Evolutionary conservation across 2,888 invertebrate genomes (phyloP).

Genomic region (Mylabris sibirica): DNA sequence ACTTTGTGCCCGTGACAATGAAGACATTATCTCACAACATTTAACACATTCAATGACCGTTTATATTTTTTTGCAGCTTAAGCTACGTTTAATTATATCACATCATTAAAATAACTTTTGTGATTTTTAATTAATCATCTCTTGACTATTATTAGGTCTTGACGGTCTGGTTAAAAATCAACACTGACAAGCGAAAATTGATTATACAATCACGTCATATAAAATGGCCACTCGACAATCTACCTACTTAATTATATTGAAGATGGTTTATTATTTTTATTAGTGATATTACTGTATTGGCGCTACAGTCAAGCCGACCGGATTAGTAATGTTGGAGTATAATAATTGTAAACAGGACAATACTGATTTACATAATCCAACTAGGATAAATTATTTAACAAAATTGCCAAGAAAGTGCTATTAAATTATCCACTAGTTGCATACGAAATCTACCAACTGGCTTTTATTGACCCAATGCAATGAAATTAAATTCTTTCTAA

Average conservation of each 20-base stretch:
- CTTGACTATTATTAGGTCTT: too few species aligned
- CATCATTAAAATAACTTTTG: background rate
- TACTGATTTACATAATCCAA: background rate
- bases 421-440: slow-evolving; percentile 20
- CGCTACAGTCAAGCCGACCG: background rate
- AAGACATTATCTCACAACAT: slow-evolving; percentile 50
- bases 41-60: background rate
- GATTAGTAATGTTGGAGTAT: background rate
- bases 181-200: background rate
- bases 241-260: too few species aligned
- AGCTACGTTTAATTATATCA: slow-evolving; percentile 7
- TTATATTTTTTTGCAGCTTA: background rate
- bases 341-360: background rate
- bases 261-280: too few species aligned
- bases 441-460: slow-evolving; percentile 11
- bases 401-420: background rate
- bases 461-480: slow-evolving; percentile 13
- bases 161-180: background rate
- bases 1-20: slow-evolving; percentile 63
- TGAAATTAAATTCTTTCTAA: slow-evolving; percentile 11
- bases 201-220: background rate
- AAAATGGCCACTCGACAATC: slow-evolving; percentile 8
- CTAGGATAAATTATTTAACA: slow-evolving; percentile 7
- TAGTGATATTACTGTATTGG: too few species aligned
- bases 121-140: background rate